Conservation (phyloP, 2,888 invertebrate species). For the Clitarchus hookeri region DNA sequence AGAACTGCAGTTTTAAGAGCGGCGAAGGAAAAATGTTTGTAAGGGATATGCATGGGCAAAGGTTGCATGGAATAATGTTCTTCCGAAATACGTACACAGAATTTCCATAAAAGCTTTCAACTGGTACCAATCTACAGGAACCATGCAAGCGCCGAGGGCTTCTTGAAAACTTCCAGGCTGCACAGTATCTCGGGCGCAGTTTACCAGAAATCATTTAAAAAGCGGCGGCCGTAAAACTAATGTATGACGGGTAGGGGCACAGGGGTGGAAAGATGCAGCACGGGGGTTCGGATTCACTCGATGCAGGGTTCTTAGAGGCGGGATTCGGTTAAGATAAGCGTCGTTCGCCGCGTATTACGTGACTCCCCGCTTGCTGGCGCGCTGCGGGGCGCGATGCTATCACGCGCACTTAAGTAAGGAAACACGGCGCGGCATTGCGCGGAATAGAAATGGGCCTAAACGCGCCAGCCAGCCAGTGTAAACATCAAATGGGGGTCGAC, state of each 20-base stretch:
- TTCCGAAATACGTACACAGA: too few relatives aligned
- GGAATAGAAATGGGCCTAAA: background rate
- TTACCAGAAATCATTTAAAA: too few relatives aligned
- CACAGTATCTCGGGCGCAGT: too few relatives aligned
- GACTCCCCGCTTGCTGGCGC: background rate
- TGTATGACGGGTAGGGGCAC: background rate
- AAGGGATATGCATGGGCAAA: too few relatives aligned
- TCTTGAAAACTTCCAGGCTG: too few relatives aligned
- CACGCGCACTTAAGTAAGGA: background rate
- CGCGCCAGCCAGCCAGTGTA: background rate
- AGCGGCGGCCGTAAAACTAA: background rate
- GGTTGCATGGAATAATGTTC: too few relatives aligned
- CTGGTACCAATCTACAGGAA: too few relatives aligned
- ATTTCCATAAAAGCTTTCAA: too few relatives aligned
- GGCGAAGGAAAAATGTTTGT: too few relatives aligned
- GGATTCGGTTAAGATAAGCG: slow-evolving; percentile 5
- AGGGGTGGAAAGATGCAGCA: background rate
- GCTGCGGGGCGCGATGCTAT: background rate
- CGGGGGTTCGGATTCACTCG: background rate
- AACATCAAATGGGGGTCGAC: background rate
- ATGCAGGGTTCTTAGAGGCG: background rate
- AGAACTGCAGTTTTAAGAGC: too few relatives aligned
- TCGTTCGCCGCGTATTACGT: background rate
- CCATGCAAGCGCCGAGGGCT: too few relatives aligned
- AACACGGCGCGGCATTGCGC: background rate